Conservation (phyloP, 2,113 vertebrate genomes). For the Macroglossus sobrinus region DNA sequence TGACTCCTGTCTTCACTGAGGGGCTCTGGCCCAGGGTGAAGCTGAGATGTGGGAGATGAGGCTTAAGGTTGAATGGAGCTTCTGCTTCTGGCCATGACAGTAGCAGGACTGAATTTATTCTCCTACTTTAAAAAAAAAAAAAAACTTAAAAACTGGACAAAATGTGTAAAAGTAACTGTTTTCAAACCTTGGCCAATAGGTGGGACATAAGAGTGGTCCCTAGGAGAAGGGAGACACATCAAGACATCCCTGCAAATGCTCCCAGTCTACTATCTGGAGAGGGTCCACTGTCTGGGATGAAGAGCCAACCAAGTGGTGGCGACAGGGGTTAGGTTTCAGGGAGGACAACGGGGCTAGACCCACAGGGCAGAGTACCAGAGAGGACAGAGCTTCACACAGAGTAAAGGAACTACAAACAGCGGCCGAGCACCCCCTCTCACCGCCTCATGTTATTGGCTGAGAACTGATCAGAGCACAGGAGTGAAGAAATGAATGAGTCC, state of each 20-base stretch:
- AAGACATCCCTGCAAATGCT: background rate
- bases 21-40: background rate
- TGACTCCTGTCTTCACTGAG: fast-evolving
- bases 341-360: too few species aligned
- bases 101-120: background rate
- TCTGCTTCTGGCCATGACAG: background rate
- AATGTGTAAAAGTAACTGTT: background rate
- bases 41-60: too few species aligned
- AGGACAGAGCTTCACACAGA: background rate
- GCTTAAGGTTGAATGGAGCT: background rate
- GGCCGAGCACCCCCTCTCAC: background rate
- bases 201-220: background rate
- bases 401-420: background rate
- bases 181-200: background rate
- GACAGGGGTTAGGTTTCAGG: background rate
- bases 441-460: background rate
- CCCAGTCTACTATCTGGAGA: background rate
- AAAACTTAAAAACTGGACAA: background rate
- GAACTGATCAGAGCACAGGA: background rate
- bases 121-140: background rate
- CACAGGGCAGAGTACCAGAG: background rate
- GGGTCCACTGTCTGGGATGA: too few species aligned
- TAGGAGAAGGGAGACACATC: background rate
- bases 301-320: too few species aligned
- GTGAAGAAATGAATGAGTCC: background rate